These are phyloP conservation scores for Palythoa heliodiscus DNA, from an alignment of 92 coral and sea anemone genomes.

Conservation along the genomic window DNA sequence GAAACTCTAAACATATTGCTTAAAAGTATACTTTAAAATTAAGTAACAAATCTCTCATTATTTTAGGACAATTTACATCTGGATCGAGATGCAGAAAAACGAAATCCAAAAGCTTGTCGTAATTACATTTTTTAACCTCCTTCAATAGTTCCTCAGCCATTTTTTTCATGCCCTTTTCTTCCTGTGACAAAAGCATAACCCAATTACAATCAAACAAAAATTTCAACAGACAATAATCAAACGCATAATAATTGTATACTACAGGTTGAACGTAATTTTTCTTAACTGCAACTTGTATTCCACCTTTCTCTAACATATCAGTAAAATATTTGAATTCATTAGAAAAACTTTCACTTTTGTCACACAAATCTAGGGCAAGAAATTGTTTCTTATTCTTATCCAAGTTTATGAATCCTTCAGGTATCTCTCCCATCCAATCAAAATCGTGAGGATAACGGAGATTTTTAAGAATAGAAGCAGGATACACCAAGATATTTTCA, in stretches of 20 bases:
- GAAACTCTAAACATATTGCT: background rate
- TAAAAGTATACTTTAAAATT: no score
- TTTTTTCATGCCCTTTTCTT: background rate
- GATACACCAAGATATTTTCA: background rate
- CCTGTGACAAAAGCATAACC: background rate
- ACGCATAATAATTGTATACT: background rate
- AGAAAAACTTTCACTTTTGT: accelerated
- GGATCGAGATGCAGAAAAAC: background rate
- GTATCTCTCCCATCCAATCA: background rate
- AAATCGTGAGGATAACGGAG: background rate
- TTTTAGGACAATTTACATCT: background rate
- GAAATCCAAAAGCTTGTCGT: background rate
- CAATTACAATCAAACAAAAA: background rate
- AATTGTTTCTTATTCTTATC: background rate
- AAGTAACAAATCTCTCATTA: background rate
- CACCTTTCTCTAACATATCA: no score
- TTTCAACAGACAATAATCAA: background rate
- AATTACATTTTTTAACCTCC: no score
- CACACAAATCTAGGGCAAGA: background rate
- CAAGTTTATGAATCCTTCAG: background rate
- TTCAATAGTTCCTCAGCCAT: background rate
- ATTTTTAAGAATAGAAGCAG: background rate
- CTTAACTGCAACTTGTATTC: background rate
- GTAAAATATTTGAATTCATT: no score
- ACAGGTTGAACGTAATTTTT: background rate